Evolutionary conservation across 2,113 vertebrate species (phyloP).

Genomic region (Scomber japonicus): DNA sequence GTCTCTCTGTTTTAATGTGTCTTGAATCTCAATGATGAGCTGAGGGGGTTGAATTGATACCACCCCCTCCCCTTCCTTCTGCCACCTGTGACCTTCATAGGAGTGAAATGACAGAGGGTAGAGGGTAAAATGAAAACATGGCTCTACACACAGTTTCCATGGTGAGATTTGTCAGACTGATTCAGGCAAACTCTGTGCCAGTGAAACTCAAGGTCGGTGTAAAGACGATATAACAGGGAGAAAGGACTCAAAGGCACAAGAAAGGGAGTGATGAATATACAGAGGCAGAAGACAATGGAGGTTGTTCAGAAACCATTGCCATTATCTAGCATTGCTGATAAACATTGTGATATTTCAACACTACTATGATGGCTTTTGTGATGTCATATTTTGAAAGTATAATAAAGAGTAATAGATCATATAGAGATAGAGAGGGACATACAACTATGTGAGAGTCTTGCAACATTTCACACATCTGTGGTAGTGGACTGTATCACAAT

Average conservation of each 20-base stretch:
- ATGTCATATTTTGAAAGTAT: neutral
- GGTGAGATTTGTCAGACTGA: constrained; percentile 50
- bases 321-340: neutral
- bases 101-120: constrained; percentile 34
- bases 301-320: neutral
- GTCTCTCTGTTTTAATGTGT: constrained; percentile 18
- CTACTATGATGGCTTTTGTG: neutral
- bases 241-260: constrained; percentile 1
- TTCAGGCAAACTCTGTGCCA: constrained; percentile 34
- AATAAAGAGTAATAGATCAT: neutral
- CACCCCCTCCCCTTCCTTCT: constrained; percentile 1
- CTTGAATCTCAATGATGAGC: constrained; percentile 12
- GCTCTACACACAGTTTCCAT: constrained; percentile 45
- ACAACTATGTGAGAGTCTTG: neutral
- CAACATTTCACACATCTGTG: neutral
- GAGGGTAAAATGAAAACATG: constrained; percentile 29
- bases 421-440: neutral
- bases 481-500: neutral
- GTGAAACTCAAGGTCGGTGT: constrained; percentile 45
- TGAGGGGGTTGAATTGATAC: constrained; percentile 51
- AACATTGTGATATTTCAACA: neutral
- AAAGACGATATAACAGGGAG: constrained; percentile 23
- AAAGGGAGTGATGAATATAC: constrained; percentile 17
- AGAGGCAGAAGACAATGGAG: constrained; percentile 9
- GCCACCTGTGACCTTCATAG: constrained; percentile 69